Base-by-base conservation (phyloP, 2,888 invertebrate genomes). In the Leptopterna dolabrata region DNA sequence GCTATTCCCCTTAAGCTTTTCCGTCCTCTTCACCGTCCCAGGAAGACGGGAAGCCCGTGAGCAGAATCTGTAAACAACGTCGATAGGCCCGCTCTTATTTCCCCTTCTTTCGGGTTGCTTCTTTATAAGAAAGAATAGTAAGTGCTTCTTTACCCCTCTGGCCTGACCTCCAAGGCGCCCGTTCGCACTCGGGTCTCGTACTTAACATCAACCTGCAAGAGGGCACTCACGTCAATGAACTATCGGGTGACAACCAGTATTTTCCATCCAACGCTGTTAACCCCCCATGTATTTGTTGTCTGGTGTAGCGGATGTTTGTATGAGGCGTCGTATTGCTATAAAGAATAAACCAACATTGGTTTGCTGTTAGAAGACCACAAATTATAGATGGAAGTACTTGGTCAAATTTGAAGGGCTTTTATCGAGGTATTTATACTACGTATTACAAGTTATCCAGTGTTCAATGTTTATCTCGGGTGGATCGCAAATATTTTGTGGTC, bases 41-140 rank as follows among this genome's bases (percentile, higher is more conserved):
- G 16, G 19, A 19, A 43, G 78, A 43, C 4, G 73, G 73, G n/a
- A 19, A 36, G 4, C 11, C 71, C 83, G 83, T 83, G 83, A 83
- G 36, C 83, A 7, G 83, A 83, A 83, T 83, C 83, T 83, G 83
- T 83, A 83, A 83, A 83, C 83, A 83, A 83, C 83, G 83, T 83
- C 63, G 83, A 70, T 83, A 47, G 83, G 63, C 70, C 16, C 41
- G 9, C 45, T 24, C 45, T n/a, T 14, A 29, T 45, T 78, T 27
- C 41, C 78, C 27, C 78, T 19, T 27, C 41, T 43, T 45, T 78
- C 24, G 45, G 36, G 24, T 78, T 27, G n/a, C 76, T 78, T 73
- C 73, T 73, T 73, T 73, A 73, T 73, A 73, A 41, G 73, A 29
- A 41, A 73, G 73, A 73, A 73, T 73, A 73, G 73, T 73, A 73